Base-by-base conservation (phyloP, 2,888 invertebrate species). In the Synergus gifuensis region DNA sequence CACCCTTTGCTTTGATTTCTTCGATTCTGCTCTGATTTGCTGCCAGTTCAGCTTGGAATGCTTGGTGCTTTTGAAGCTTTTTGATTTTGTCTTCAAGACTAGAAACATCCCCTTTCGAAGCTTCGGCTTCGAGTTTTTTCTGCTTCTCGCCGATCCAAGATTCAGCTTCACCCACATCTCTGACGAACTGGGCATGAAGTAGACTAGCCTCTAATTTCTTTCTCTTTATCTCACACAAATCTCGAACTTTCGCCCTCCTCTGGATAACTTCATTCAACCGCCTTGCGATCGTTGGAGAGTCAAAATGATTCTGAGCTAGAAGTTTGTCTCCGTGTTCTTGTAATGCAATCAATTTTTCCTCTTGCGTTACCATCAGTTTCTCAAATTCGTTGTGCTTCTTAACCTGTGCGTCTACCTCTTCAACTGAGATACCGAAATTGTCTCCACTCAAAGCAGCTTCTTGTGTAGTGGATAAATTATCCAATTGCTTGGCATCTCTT, bases 321-420 rank as follows among this genome's bases (percentile, higher is more conserved):
- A 99, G 93, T 91, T 98, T 98, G 81, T 95, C 95, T 0, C 98
- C 98, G 89, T 98, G 97, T 80, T 96, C 96, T 91, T 97, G 96
- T 67, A 98, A 92, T 0, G 96, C 94, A 0, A 95, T 94, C 28
- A 98, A 94, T 92, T 98, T 97, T 91, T 98, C 98, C 85, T 98
- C 98, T 93, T 98, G 96, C 0, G 97, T 96, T 16, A 95, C 95
- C 9, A 99, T 94, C 0, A 98, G 93, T 88, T 98, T 98, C 91
- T 98, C 98, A 91, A 99, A 98, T 3, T 97, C 98, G 87, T 98
- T 98, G 87, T 99, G 98, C 89, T 98, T 98, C 93, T 98, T 98
- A 42, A 97, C 94, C 89, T 97, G 96, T 63, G 96, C 96, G 87
- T 97, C 96, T 0, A 99, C 98, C 90, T 98, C 97, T 89, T 98